Percentiles rank a stretch among this genome's conserved stretches.
Conservation (phyloP, 2,113 vertebrate genomes). For the Cariama cristata region DNA sequence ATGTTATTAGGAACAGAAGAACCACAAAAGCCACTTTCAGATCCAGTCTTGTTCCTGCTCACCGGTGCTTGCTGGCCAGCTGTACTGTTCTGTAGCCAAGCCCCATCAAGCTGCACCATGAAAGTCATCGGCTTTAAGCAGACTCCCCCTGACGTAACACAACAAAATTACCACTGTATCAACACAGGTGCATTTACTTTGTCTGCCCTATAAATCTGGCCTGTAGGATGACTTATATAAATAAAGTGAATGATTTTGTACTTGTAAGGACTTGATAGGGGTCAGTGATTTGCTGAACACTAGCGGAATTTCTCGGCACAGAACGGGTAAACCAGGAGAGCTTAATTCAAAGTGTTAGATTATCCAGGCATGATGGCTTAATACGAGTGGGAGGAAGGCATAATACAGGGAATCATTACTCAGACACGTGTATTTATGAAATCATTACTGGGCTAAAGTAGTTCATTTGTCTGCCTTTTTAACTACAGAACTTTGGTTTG, state of each 20-base stretch:
- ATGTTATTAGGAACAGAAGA: neutral
- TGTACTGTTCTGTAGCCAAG: neutral
- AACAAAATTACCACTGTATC: neutral
- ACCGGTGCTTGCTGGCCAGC: neutral
- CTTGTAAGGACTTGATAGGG: slow-evolving; percentile 23
- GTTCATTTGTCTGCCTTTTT: slow-evolving; percentile 48
- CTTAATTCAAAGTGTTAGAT: slow-evolving; percentile 35
- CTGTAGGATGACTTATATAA: slow-evolving; percentile 27
- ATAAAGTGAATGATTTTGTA: neutral
- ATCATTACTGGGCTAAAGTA: slow-evolving; percentile 35
- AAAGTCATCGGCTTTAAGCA: neutral
- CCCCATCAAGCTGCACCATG: neutral
- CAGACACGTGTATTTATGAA: slow-evolving; percentile 48
- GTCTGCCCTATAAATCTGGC: slow-evolving; percentile 1
- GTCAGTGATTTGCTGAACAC: slow-evolving; percentile 2
- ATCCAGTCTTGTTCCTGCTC: neutral
- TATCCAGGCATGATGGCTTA: slow-evolving; percentile 44
- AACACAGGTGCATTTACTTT: slow-evolving; percentile 43
- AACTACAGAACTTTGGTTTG: neutral
- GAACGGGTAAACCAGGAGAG: neutral
- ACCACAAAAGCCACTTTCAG: neutral
- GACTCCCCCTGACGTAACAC: neutral
- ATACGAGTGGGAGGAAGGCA: slow-evolving; percentile 25
- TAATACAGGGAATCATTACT: slow-evolving; percentile 36
- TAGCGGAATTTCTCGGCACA: neutral